These are phyloP conservation scores for Siderastrea radians DNA, from an alignment of 92 coral and sea anemone genomes.

Conservation along the genomic window DNA sequence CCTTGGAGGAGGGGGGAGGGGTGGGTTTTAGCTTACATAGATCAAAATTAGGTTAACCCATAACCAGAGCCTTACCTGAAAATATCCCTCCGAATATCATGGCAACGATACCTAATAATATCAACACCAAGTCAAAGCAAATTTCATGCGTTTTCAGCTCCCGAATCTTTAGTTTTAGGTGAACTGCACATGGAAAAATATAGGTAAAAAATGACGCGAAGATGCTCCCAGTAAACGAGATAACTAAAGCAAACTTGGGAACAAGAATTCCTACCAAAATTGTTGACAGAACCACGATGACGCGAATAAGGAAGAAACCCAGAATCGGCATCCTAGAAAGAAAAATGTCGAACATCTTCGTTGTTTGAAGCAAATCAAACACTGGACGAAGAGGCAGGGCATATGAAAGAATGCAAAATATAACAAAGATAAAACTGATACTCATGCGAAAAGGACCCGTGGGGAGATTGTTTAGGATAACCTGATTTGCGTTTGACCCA, in stretches of 20 bases:
- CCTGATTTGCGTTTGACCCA: background rate
- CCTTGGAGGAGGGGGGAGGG: too few relatives aligned
- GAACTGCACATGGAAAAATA: conserved; percentile 1
- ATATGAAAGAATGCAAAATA: background rate
- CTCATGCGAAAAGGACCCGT: background rate
- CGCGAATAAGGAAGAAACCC: background rate
- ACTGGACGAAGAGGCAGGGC: background rate
- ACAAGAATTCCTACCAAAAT: background rate
- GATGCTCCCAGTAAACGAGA: background rate
- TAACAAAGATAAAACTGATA: background rate
- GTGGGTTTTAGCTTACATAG: too few relatives aligned
- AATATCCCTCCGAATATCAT: background rate
- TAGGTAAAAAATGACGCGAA: background rate
- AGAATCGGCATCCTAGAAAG: background rate
- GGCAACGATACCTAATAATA: background rate
- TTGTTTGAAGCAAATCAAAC: background rate
- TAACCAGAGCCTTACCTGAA: background rate
- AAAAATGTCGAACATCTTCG: too few relatives aligned
- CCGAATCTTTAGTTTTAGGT: background rate
- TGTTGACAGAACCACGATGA: background rate
- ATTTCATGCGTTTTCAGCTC: background rate
- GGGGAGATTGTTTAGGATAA: conserved; percentile 2
- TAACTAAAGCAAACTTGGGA: background rate
- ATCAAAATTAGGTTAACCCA: too few relatives aligned
- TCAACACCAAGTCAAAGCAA: background rate